phyloP scores from a whole-genome alignment of 2,797 vertebrate genomes.

The Pseudocheirus occidentalis region DNA sequence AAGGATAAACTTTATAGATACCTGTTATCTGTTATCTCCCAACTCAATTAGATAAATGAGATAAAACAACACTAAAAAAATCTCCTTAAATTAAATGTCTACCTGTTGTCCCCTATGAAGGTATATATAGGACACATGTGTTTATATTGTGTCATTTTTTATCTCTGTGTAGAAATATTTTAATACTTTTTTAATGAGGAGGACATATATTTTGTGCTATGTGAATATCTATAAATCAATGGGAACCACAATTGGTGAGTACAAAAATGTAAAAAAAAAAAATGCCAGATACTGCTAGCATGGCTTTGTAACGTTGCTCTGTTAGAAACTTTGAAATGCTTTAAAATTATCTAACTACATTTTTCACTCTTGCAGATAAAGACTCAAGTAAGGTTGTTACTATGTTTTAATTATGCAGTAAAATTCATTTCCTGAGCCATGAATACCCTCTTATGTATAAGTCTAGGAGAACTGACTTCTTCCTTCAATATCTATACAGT shows the following conservation, averaged over 20 bases:
- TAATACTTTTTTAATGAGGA: not conserved
- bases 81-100: not conserved
- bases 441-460: not conserved
- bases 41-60: not conserved
- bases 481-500: not conserved
- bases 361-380: not conserved
- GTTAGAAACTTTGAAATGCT: not conserved
- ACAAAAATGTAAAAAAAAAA: not conserved
- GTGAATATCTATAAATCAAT: not conserved
- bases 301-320: not conserved
- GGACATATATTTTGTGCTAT: not conserved
- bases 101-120: not conserved
- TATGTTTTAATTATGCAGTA: not conserved
- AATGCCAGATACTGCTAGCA: not conserved
- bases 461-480: not conserved
- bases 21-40: not conserved
- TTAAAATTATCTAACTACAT: not conserved
- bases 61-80: not conserved
- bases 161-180: not conserved
- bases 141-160: not conserved
- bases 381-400: not conserved
- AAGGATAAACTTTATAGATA: not conserved
- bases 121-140: not conserved
- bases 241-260: not conserved
- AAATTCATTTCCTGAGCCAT: conserved; percentile 10